phyloP scores from a whole-genome alignment of 2,888 invertebrate species.

The Lampropteryx suffumata region DNA sequence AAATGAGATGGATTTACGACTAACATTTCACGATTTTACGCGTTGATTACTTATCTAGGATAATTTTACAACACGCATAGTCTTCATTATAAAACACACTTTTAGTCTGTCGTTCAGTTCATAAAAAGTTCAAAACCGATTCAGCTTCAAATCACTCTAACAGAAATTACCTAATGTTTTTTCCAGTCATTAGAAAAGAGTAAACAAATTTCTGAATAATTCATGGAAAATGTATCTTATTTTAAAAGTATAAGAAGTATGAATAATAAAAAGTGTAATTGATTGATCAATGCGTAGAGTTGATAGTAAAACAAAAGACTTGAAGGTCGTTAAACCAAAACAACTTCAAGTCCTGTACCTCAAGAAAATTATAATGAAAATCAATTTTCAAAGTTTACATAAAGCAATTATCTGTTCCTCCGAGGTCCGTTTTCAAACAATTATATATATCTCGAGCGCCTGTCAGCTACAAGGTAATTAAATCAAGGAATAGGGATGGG shows the following conservation, averaged over 20 bases:
- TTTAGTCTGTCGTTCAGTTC: too few species aligned
- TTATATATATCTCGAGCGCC: constrained; percentile 22
- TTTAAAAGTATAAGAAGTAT: too few species aligned
- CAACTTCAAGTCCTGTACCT: constrained; percentile 4
- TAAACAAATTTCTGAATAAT: too few species aligned
- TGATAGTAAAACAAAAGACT: not conserved
- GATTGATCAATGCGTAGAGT: too few species aligned
- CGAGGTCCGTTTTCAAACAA: constrained; percentile 20
- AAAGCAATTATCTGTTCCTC: constrained; percentile 23
- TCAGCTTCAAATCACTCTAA: too few species aligned
- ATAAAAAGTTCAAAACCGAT: too few species aligned
- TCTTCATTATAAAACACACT: too few species aligned
- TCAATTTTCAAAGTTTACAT: constrained; percentile 22
- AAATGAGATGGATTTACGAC: not conserved
- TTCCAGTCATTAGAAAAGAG: too few species aligned
- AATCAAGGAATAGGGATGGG: constrained; percentile 20
- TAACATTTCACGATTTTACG: constrained; percentile 3
- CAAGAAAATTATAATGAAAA: constrained; percentile 9
- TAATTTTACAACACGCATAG: too few species aligned
- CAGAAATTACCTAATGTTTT: too few species aligned
- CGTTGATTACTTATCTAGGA: constrained; percentile 2
- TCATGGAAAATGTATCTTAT: too few species aligned
- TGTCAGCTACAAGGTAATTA: constrained; percentile 30
- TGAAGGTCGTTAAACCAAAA: constrained; percentile 9
- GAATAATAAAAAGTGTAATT: too few species aligned